Conservation (phyloP, 2,888 invertebrate species). For the Nomada ferruginata region DNA sequence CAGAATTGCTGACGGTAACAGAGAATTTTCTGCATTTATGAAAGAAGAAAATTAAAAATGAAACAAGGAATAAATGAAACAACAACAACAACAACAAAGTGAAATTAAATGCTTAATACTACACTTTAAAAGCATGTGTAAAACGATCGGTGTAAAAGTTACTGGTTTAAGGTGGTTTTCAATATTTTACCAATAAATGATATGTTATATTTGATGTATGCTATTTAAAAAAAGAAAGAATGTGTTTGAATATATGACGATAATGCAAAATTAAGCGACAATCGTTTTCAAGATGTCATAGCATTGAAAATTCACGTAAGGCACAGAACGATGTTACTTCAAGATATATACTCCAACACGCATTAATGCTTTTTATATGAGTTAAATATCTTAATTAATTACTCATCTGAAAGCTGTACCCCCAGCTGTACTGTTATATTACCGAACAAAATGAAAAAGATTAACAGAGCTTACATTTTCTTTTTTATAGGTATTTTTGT, state of each 20-base stretch:
- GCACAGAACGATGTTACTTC: conserved; percentile 62
- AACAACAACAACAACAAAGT: no score
- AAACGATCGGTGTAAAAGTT: conserved; percentile 27
- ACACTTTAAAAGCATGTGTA: conserved; percentile 32
- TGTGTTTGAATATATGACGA: background rate
- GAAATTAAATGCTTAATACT: background rate
- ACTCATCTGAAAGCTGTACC: conserved; percentile 70
- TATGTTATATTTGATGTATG: background rate
- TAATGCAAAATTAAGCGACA: conserved; percentile 11
- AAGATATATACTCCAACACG: conserved; percentile 63
- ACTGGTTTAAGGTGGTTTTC: background rate
- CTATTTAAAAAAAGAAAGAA: background rate
- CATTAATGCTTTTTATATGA: conserved; percentile 49
- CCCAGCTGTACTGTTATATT: conserved; percentile 70
- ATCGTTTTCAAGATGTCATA: background rate
- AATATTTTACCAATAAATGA: conserved; percentile 15
- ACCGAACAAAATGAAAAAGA: conserved; percentile 68
- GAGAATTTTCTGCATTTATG: conserved; percentile 4
- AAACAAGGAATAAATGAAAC: background rate
- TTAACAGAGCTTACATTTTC: conserved; percentile 64
- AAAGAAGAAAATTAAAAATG: background rate
- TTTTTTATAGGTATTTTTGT: conserved; percentile 62
- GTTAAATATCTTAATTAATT: conserved; percentile 66
- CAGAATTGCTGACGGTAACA: background rate
- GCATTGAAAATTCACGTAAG: background rate